Evolutionary conservation across 2,888 invertebrate genomes (phyloP).

Genomic region (Formica aserva): DNA sequence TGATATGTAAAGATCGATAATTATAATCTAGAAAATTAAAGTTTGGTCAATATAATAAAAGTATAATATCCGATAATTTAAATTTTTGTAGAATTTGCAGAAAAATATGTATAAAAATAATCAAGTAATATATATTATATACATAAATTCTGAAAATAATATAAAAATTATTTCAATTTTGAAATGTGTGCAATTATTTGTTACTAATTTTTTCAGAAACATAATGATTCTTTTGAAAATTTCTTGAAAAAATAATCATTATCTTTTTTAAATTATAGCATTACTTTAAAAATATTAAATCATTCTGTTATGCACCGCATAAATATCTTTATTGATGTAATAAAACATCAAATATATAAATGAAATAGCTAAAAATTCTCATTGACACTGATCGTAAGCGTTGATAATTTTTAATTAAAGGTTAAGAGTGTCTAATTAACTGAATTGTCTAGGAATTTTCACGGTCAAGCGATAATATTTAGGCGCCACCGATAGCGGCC

Average conservation of each 20-base stretch:
- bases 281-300: background rate
- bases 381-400: background rate
- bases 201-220: background rate
- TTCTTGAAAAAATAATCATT: background rate
- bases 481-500: conserved; percentile 65
- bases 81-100: background rate
- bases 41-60: background rate
- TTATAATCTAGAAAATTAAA: background rate
- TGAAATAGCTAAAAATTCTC: background rate
- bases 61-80: background rate
- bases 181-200: background rate
- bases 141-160: background rate
- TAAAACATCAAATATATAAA: background rate
- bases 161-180: background rate
- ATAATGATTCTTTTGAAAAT: background rate
- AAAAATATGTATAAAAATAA: background rate
- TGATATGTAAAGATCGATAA: background rate
- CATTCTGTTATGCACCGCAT: background rate
- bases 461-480: conserved; percentile 68
- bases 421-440: background rate
- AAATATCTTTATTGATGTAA: background rate
- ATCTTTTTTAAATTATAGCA: background rate
- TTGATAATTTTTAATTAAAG: background rate
- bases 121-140: background rate
- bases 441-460: conserved; percentile 49